Evolutionary conservation across 2,113 vertebrate genomes (phyloP).

Genomic region (Phaethornis superciliosus): DNA sequence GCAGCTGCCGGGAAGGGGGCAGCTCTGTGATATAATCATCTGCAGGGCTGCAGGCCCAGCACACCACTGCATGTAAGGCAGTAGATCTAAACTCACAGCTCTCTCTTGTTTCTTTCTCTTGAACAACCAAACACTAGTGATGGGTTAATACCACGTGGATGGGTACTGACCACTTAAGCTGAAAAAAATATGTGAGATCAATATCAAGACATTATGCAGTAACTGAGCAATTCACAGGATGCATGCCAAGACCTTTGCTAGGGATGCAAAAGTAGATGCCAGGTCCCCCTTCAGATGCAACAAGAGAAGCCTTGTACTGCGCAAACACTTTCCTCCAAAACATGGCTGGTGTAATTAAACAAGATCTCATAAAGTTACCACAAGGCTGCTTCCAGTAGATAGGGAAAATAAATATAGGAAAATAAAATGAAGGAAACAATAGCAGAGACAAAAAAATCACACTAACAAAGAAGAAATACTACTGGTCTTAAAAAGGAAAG

Average conservation of each 20-base stretch:
- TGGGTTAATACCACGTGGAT: not conserved
- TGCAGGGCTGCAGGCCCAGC: not conserved
- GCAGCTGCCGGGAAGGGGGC: not conserved
- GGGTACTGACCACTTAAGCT: not conserved
- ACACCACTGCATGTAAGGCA: not conserved
- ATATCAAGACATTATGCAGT: not conserved
- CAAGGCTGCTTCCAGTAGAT: not conserved
- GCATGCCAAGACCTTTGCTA: not conserved
- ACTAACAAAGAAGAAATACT: not conserved
- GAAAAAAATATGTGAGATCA: not conserved
- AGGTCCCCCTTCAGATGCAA: not conserved
- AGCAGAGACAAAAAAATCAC: not conserved
- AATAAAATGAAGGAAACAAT: not conserved
- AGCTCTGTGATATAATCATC: rapidly evolving
- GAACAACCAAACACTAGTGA: not conserved
- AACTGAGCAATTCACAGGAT: not conserved
- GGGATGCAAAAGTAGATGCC: not conserved
- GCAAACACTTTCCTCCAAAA: not conserved
- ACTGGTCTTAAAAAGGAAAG: not conserved
- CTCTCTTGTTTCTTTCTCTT: not conserved
- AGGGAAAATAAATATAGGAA: slow-evolving; percentile 5
- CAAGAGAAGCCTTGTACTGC: not conserved
- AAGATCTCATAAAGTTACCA: not conserved
- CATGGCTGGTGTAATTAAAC: not conserved
- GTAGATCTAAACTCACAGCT: not conserved